Evolutionary conservation across 1,140 invertebrate species (phyloP).

Genomic region (Andricus grossulariae): DNA sequence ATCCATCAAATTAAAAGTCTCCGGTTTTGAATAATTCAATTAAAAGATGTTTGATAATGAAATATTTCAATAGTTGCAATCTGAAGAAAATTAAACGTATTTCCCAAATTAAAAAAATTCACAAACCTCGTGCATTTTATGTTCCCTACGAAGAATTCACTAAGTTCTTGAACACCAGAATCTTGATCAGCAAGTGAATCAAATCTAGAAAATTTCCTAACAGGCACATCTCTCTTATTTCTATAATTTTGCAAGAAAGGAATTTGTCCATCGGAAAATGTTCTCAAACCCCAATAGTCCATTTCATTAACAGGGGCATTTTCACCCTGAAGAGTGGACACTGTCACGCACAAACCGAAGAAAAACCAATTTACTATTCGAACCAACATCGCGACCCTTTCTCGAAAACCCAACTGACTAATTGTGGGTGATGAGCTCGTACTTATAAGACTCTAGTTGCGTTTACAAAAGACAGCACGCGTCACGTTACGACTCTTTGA

Average conservation of each 20-base stretch:
- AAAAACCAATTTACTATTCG: conserved; percentile 20
- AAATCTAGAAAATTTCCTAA: neutral
- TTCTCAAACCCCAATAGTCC: conserved; percentile 3
- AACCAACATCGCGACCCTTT: conserved; percentile 1
- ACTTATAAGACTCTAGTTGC: conserved; percentile 60
- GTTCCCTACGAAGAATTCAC: conserved; percentile 28
- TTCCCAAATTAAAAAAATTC: neutral
- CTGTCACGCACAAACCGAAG: neutral
- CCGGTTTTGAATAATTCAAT: no score
- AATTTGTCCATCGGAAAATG: conserved; percentile 8
- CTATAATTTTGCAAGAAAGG: neutral
- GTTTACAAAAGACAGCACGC: conserved; percentile 65
- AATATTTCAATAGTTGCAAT: no score
- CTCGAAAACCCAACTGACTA: conserved; percentile 3
- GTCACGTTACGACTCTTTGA: conserved; percentile 47
- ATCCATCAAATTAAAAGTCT: no score
- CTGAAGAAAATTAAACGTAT: no score
- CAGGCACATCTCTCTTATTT: neutral
- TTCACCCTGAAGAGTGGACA: neutral
- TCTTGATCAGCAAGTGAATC: neutral
- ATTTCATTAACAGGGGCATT: neutral
- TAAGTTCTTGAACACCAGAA: conserved; percentile 1
- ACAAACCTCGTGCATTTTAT: conserved; percentile 39
- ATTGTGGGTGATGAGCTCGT: conserved; percentile 34
- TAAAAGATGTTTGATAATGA: no score